A percentile compares a stretch with the other conserved stretches of the same genome.
Conservation (phyloP, 2,888 invertebrate genomes). For the Epicampocera succincta region DNA sequence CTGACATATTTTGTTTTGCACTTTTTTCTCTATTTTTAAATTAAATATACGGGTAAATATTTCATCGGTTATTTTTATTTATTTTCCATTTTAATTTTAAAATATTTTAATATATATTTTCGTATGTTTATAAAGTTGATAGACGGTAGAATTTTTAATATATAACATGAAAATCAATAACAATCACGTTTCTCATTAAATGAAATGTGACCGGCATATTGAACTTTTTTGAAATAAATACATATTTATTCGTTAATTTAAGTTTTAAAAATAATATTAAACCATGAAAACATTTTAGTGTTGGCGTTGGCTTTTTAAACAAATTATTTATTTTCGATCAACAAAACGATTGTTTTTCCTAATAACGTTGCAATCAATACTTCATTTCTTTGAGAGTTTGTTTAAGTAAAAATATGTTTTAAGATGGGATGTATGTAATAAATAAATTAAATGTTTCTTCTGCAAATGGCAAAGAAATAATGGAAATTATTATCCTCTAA, state of each 20-base stretch:
- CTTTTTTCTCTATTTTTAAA: conserved; percentile 23
- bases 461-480: too few relatives aligned
- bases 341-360: too few relatives aligned
- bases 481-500: too few relatives aligned
- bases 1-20: neutral
- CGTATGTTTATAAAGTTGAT: neutral
- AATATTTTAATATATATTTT: conserved; percentile 29
- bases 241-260: neutral
- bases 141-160: conserved; percentile 33
- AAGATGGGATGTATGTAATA: too few relatives aligned
- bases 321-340: too few relatives aligned
- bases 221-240: neutral
- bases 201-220: conserved; percentile 28
- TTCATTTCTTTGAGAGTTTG: too few relatives aligned
- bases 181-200: conserved; percentile 65
- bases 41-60: conserved; percentile 29
- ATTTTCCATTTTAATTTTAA: conserved; percentile 10
- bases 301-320: too few relatives aligned
- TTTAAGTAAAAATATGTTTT: too few relatives aligned
- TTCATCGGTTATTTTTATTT: neutral
- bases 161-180: conserved; percentile 50
- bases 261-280: too few relatives aligned
- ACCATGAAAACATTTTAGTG: too few relatives aligned
- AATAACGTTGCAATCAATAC: too few relatives aligned
- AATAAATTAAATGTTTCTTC: too few relatives aligned